Base-by-base conservation (phyloP, 2,888 invertebrate genomes). In the Spisula solida region DNA sequence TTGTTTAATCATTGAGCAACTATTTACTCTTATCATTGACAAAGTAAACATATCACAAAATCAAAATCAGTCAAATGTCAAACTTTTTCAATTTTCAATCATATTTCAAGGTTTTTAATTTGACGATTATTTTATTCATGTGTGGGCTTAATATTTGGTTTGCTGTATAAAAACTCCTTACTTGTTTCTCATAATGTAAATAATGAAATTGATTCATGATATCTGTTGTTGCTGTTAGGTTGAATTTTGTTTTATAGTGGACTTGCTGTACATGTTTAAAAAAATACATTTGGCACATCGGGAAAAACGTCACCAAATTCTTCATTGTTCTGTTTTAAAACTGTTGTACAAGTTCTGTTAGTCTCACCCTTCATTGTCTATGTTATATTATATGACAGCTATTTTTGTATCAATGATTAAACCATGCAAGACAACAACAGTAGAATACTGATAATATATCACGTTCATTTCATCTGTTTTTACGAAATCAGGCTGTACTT, bases 351-450 rank as follows among this genome's bases (percentile, higher is more conserved):
- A 25, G 60, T 66, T 25, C 16, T 51, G 14, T 51, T 16, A 51
- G 51, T 51, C 60, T 25, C 60, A 66, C 60, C 10, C 25, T n/a
- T 16, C 34, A 34, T 75, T 75, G 14, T 75, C 75, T 75, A 20
- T 75, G 75, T 75, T 75, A 60, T 20, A 60, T 70, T 31, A 75
- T 75, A 75, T 75, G 75, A 75, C 75, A 75, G 75, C 75, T 75
- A 75, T 75, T 75, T 75, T 75, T 66, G 60, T 66, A 66, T 66
- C 25, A n/a, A n/a, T 66, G 25, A 66, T 66, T 66, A n/a, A 66
- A 25, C 60, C 60, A 66, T 66, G 60, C 60, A 66, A 66, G 25
- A 66, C 60, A 66, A 66, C 60, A 66, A 66, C n/a, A 25, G 60
- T 66, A 66, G 60, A 66, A 66, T 25, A 66, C 60, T 66, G 60